Conservation (phyloP, 2,797 vertebrate genomes). For the Bovichtus diacanthus region DNA sequence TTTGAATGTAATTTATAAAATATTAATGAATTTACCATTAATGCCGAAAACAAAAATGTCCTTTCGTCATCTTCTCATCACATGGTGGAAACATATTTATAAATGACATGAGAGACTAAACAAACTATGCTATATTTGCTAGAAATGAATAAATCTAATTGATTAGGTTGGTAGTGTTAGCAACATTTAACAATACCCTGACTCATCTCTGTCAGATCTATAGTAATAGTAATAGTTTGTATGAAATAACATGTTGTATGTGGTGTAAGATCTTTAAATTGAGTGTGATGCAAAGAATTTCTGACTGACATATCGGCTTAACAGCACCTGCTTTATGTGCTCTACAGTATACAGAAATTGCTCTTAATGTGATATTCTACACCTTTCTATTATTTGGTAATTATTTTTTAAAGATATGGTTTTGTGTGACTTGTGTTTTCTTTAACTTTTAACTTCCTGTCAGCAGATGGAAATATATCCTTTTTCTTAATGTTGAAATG, state of each 20-base stretch:
- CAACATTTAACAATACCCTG: neutral
- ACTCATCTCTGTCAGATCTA: neutral
- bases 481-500: neutral
- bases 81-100: neutral
- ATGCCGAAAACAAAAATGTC: neutral
- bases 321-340: neutral
- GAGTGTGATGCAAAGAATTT: neutral
- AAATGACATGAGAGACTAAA: neutral
- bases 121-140: neutral
- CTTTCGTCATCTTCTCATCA: rapidly evolving
- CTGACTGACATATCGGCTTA: neutral
- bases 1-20: neutral
- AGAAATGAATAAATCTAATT: neutral
- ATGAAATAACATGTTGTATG: neutral
- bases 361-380: neutral
- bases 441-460: slow-evolving; percentile 2
- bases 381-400: neutral
- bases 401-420: neutral
- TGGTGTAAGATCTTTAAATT: neutral
- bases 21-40: neutral
- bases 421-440: neutral
- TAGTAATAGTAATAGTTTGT: too few relatives aligned
- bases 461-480: neutral
- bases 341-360: too few relatives aligned
- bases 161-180: neutral